Evolutionary conservation across 2,113 vertebrate species (phyloP).

Genomic region (Pleuronectes platessa): DNA sequence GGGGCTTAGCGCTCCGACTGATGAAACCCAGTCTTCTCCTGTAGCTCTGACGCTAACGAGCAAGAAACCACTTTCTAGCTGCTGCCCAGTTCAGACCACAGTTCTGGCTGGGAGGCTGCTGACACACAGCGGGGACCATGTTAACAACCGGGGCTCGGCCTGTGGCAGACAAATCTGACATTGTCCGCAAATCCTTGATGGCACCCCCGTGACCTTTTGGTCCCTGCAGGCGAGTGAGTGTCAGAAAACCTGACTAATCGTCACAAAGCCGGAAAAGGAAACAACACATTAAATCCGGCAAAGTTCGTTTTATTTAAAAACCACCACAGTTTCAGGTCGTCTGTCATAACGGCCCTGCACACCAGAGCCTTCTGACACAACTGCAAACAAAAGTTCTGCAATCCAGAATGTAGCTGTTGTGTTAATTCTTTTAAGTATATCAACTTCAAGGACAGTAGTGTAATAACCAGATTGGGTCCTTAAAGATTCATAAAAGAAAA

Average conservation of each 20-base stretch:
- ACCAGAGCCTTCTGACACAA: too few species aligned
- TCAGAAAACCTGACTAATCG: slow-evolving; percentile 8
- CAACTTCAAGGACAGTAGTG: too few species aligned
- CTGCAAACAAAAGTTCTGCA: too few species aligned
- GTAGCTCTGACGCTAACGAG: slow-evolving; percentile 2
- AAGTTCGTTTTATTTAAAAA: neutral
- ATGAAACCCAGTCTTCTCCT: slow-evolving; percentile 8
- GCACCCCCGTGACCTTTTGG: slow-evolving; percentile 19
- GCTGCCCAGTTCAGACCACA: slow-evolving; percentile 33
- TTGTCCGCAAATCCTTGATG: slow-evolving; percentile 32
- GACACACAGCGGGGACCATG: slow-evolving; percentile 46
- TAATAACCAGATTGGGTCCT: too few species aligned
- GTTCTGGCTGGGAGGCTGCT: slow-evolving; percentile 40
- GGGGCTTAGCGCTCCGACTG: slow-evolving; percentile 7
- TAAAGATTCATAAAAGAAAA: neutral
- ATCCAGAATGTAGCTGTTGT: too few species aligned
- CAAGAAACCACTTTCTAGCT: slow-evolving; percentile 16
- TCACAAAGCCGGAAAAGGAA: slow-evolving; percentile 19
- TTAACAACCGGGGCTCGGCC: slow-evolving; percentile 52
- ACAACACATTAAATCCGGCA: neutral
- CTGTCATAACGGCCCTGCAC: too few species aligned
- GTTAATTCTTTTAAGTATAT: too few species aligned
- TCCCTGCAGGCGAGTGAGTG: slow-evolving; percentile 1
- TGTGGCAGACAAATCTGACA: slow-evolving; percentile 28
- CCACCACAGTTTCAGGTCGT: neutral